These are phyloP conservation scores for Nasonia longicornis DNA, from an alignment of 1,140 invertebrate species.

Conservation along the genomic window DNA sequence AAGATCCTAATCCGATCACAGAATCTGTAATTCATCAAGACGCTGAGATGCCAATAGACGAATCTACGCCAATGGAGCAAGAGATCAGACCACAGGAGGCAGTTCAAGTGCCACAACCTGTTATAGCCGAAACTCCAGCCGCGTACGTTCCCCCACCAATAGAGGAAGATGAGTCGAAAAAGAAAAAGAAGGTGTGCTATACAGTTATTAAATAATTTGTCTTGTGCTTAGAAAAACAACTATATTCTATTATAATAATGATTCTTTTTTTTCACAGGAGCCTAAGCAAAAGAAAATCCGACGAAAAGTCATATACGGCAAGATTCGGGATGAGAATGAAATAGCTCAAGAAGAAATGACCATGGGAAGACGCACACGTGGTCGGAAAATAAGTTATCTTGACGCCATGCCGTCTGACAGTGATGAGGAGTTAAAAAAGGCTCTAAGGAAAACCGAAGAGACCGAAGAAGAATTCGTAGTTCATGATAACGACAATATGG, in stretches of 20 bases:
- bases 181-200: constrained; percentile 60
- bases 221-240: background rate
- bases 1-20: background rate
- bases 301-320: constrained; percentile 70
- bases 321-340: constrained; percentile 68
- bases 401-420: constrained; percentile 76
- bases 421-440: constrained; percentile 72
- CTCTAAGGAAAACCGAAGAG: constrained; percentile 66
- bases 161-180: constrained; percentile 54
- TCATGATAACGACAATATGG: constrained; percentile 68
- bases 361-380: constrained; percentile 72
- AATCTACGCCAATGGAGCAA: constrained; percentile 30
- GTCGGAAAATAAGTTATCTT: constrained; percentile 79
- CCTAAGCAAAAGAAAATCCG: constrained; percentile 62
- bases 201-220: background rate
- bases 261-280: constrained; percentile 5
- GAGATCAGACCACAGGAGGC: constrained; percentile 21
- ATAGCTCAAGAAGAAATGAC: constrained; percentile 65
- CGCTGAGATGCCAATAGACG: constrained; percentile 27
- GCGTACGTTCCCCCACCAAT: constrained; percentile 20
- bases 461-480: constrained; percentile 72
- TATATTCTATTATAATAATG: background rate
- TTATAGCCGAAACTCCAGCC: background rate
- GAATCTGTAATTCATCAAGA: constrained; percentile 24
- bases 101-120: background rate